A percentile compares a stretch with the other conserved stretches of the same genome.
Evolutionary conservation across 2,797 vertebrate genomes (phyloP).

Genomic region (Calcarius lapponicus): DNA sequence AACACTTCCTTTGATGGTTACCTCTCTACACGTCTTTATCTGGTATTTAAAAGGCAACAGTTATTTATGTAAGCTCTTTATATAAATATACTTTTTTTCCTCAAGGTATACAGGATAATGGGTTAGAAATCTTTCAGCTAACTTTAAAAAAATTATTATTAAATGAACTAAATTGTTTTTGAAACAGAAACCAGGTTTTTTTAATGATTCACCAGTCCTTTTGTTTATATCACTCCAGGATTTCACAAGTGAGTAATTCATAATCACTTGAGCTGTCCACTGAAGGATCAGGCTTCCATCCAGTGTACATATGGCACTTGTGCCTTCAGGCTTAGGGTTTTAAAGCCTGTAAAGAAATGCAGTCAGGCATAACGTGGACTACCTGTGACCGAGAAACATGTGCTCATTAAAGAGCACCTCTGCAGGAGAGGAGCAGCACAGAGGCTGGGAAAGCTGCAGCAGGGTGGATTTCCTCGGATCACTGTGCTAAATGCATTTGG

Average conservation of each 20-base stretch:
- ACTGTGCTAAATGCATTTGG: background rate
- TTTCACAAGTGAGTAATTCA: conserved; percentile 32
- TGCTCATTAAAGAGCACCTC: conserved; percentile 20
- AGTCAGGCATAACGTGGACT: background rate
- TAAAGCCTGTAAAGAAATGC: conserved; percentile 33
- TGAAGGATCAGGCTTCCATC: conserved; percentile 14
- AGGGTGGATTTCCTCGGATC: background rate
- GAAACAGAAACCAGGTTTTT: background rate
- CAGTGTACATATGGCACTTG: background rate
- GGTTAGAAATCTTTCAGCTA: background rate
- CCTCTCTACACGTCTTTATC: background rate
- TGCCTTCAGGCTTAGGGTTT: conserved; percentile 32
- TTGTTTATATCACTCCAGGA: background rate
- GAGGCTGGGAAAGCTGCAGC: conserved; percentile 6
- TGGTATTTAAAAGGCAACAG: background rate
- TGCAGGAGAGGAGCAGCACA: conserved; percentile 18
- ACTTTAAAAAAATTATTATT: background rate
- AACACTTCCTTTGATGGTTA: background rate
- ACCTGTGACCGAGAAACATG: conserved; percentile 27
- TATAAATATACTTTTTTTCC: background rate
- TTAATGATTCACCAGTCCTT: background rate
- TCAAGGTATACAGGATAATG: background rate
- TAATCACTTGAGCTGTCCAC: conserved; percentile 14
- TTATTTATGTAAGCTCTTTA: background rate
- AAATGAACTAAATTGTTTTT: background rate